A percentile compares a stretch with the other conserved stretches of the same genome.
Evolutionary conservation across 2,113 vertebrate genomes (phyloP).

Genomic region (Coturnix japonica): DNA sequence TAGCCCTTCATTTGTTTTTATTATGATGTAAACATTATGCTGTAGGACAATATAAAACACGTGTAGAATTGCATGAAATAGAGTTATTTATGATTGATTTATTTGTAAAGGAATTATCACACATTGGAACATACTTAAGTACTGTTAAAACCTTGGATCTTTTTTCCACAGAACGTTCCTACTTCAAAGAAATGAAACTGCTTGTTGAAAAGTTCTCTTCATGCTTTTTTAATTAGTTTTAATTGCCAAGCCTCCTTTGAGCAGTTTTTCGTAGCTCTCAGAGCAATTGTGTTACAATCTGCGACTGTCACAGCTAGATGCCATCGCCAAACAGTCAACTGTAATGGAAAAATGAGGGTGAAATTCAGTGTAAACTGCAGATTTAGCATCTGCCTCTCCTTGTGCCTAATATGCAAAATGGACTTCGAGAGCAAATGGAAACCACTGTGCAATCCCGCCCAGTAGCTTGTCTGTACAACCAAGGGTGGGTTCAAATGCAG

Average conservation of each 20-base stretch:
- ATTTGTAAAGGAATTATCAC: neutral
- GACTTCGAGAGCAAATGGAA: neutral
- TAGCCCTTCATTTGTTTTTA: neutral
- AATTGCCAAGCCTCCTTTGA: neutral
- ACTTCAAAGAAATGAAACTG: neutral
- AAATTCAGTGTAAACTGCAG: neutral
- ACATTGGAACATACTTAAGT: neutral
- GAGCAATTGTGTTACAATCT: neutral
- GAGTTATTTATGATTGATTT: neutral
- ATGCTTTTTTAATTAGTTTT: neutral
- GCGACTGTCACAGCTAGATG: neutral
- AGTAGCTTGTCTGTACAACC: neutral
- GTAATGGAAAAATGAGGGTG: neutral
- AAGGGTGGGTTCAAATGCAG: neutral
- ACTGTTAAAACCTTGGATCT: neutral
- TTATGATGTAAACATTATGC: neutral
- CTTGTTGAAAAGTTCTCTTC: neutral
- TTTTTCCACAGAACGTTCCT: neutral
- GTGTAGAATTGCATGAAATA: neutral
- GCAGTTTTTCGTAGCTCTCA: neutral
- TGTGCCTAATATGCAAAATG: neutral
- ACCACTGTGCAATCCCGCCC: neutral
- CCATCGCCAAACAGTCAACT: neutral
- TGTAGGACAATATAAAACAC: neutral
- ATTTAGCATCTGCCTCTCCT: neutral